Evolutionary conservation across 2,113 vertebrate genomes (phyloP), one percentile per base, ranked within the genome.

Genomic region (Pelecanus crispus): DNA sequence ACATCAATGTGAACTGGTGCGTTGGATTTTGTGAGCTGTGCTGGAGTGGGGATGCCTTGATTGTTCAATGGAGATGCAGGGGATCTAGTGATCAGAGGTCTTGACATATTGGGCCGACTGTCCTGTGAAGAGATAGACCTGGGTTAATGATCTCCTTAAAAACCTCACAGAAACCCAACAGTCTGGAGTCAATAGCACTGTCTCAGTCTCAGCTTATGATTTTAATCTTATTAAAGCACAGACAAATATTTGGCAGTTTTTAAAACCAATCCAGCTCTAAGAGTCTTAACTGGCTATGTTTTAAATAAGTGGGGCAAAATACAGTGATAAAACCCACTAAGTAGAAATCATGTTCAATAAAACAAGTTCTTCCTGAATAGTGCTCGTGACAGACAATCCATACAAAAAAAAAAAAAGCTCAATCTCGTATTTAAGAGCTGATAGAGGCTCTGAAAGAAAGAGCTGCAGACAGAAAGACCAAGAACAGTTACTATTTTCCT

Each of bases 21-120:
- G 59, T 99, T 99, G 98, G 99, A 99, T 97, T 99, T 99, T 95
- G 99, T 99, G 98, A 99, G 99, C 94, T 99, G 99, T 90, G 99
- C 99, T 95, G 99, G 98, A 88, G 99, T 99, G 86, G 99, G 99
- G 96, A 99, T 99, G 98, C 99, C 99, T 99, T 99, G 99, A 97
- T 99, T 99, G 98, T 98, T 99, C 98, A 99, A 98, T 93, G 99
- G 99, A 96, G 99, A 99, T 96, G 99, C 99, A 92, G 99, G 99
- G 94, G 99, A 99, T 97, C 99, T 99, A 97, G 99, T 99, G 98
- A 99, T 99, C 98, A 99, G 98, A 97, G 99, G 99, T 98, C 99
- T 99, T 98, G 99, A 99, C 99, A 99, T 99, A 98, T 98, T 99
- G 98, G 98, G 99, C 98, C 99, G 99, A 97, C 98, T 99, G 98